These are phyloP conservation scores for Ormyrus nitidulus DNA, from an alignment of 2,888 invertebrate genomes.

Conservation along the genomic window DNA sequence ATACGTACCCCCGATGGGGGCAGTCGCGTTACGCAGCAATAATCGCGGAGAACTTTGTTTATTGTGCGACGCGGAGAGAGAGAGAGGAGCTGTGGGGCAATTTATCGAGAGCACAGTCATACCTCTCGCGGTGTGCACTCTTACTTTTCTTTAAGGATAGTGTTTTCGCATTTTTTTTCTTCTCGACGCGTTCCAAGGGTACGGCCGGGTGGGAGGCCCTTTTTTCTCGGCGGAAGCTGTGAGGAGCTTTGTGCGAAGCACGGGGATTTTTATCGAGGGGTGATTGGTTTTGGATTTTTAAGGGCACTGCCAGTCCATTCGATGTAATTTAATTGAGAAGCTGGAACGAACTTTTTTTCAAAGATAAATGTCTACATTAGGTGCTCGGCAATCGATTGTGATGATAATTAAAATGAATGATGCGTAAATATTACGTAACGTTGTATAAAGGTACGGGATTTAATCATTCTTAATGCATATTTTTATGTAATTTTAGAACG, in stretches of 20 bases:
- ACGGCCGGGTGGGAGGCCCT: no score
- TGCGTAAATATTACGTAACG: no score
- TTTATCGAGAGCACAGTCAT: constrained; percentile 41
- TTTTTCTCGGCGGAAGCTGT: no score
- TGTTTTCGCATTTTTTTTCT: neutral
- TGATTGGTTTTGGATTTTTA: constrained; percentile 40
- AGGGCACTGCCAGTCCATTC: neutral
- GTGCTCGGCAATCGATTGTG: no score
- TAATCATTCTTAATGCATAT: no score
- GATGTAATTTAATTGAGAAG: constrained; percentile 38
- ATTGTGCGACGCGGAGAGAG: constrained; percentile 3
- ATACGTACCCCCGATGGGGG: neutral
- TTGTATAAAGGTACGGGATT: no score
- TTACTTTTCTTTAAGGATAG: constrained; percentile 30
- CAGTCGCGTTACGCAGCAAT: constrained; percentile 38
- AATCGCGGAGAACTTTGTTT: constrained; percentile 41
- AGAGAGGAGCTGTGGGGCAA: neutral
- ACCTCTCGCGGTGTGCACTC: constrained; percentile 19
- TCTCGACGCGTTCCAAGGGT: no score
- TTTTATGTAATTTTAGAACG: no score
- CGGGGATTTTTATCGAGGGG: constrained; percentile 40
- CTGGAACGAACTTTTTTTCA: no score
- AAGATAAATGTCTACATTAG: no score
- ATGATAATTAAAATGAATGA: no score
- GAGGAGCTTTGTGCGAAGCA: neutral